Percentiles rank a stretch among this genome's conserved stretches.
phyloP scores from a whole-genome alignment of 2,888 invertebrate genomes.

The Tetragonula carbonaria region DNA sequence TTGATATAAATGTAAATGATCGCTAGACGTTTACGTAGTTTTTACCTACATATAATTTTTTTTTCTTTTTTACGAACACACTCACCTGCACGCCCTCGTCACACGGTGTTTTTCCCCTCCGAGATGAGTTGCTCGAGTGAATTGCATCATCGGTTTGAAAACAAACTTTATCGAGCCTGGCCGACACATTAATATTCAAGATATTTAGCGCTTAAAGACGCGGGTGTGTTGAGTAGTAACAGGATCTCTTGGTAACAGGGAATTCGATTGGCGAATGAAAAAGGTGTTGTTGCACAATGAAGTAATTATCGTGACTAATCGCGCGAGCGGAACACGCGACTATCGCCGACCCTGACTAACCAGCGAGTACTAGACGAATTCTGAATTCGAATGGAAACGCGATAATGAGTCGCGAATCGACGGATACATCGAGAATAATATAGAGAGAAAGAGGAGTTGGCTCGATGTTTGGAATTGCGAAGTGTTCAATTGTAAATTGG shows the following conservation, averaged over 20 bases:
- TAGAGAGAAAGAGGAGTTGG: no score
- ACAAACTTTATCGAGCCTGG: conserved; percentile 17
- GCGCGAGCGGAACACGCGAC: neutral
- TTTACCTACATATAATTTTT: no score
- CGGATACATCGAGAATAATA: neutral
- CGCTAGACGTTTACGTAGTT: no score
- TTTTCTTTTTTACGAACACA: no score
- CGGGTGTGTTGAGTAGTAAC: conserved; percentile 22
- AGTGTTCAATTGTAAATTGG: no score
- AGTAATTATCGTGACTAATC: conserved; percentile 51
- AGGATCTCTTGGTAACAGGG: conserved; percentile 14
- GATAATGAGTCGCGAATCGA: neutral
- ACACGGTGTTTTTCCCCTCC: neutral
- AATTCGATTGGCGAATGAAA: conserved; percentile 32
- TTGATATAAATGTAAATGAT: no score
- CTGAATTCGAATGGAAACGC: neutral
- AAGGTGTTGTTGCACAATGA: conserved; percentile 41
- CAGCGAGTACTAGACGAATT: neutral
- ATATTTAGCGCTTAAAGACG: conserved; percentile 23
- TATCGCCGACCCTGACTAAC: conserved; percentile 8
- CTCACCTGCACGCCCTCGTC: neutral
- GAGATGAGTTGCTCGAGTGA: neutral
- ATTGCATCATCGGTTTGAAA: conserved; percentile 32
- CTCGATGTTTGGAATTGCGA: no score
- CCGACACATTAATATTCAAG: conserved; percentile 49